Conservation (phyloP, 2,797 vertebrate genomes). For the Argentina silus region DNA sequence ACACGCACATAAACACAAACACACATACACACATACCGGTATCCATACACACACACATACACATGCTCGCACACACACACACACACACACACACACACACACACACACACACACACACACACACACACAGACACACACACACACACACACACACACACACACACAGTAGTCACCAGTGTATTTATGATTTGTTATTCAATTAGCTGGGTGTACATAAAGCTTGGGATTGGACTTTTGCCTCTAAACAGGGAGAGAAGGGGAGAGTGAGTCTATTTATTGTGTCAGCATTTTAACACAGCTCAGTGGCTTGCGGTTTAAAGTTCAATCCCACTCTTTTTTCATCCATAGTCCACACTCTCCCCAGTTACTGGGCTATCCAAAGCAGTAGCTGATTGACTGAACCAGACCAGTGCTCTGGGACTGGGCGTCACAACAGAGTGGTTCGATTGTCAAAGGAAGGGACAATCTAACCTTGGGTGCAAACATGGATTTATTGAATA, state of each 20-base stretch:
- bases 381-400: neutral
- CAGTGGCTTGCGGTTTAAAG: conserved; percentile 68
- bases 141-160: conserved; percentile 32
- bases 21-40: neutral
- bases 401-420: neutral
- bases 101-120: conserved; percentile 4
- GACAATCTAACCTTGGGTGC: conserved; percentile 57
- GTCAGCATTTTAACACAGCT: conserved; percentile 72
- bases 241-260: conserved; percentile 7
- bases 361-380: conserved; percentile 61
- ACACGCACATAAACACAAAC: conserved; percentile 18
- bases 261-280: conserved; percentile 33
- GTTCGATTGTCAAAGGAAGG: conserved; percentile 67
- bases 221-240: conserved; percentile 33
- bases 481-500: conserved; percentile 67
- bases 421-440: conserved; percentile 48
- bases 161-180: conserved; percentile 56
- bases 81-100: conserved; percentile 34
- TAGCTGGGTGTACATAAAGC: conserved; percentile 73
- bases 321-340: conserved; percentile 62
- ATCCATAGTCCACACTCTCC: conserved; percentile 68
- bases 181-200: conserved; percentile 80
- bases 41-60: neutral
- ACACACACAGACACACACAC: conserved; percentile 24
- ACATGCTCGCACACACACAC: conserved; percentile 22